Conservation (phyloP, 2,113 vertebrate genomes). For the Oncorhynchus kisutch region DNA sequence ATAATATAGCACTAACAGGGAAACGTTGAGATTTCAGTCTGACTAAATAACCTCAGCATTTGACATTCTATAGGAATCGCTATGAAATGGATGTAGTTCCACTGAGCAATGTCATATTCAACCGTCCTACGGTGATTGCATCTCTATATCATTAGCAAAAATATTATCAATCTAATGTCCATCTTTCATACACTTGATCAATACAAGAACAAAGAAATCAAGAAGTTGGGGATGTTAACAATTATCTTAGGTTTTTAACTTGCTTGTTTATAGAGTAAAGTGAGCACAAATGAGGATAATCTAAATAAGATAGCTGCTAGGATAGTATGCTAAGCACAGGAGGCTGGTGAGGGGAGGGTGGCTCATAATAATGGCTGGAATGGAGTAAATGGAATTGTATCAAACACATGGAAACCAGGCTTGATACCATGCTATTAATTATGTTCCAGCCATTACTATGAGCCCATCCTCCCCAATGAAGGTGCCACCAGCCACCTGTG, state of each 20-base stretch:
- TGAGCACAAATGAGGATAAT: not conserved
- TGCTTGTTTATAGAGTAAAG: not conserved
- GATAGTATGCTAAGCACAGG: not conserved
- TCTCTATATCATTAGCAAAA: no score
- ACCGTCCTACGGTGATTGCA: not conserved
- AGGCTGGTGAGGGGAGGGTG: no score
- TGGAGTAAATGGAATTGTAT: no score
- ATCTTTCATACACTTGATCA: not conserved
- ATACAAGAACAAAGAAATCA: not conserved
- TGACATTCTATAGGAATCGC: constrained; percentile 10
- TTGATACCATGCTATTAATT: no score
- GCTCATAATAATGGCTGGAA: no score
- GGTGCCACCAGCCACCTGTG: no score
- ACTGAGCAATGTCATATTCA: not conserved
- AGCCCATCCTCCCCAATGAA: no score
- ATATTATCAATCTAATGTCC: not conserved
- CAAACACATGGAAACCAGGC: no score
- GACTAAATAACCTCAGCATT: not conserved
- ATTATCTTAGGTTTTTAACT: not conserved
- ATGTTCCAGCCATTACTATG: no score
- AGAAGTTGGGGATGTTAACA: not conserved
- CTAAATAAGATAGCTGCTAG: not conserved
- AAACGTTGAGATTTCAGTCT: not conserved
- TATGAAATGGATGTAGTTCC: not conserved
- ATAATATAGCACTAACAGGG: not conserved